These are phyloP conservation scores for Eulacestoma nigropectus DNA, from an alignment of 2,113 vertebrate genomes.

Conservation along the genomic window DNA sequence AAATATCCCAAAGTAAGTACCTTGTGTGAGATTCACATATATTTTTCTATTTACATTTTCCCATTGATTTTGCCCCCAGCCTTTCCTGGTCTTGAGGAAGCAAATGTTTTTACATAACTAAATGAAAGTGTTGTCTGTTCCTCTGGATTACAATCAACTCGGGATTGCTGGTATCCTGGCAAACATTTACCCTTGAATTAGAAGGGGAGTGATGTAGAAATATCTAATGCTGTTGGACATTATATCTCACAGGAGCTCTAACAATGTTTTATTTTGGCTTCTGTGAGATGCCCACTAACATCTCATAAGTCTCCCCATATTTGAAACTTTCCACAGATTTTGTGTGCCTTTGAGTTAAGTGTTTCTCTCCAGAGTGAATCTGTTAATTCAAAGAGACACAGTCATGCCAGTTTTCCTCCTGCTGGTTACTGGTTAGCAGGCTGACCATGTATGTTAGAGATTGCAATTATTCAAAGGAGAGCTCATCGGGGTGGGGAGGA, in stretches of 20 bases:
- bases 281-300: background rate
- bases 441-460: accelerated
- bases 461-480: background rate
- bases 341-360: background rate
- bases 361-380: background rate
- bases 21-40: background rate
- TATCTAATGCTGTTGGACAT: background rate
- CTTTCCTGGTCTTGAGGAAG: background rate
- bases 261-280: background rate
- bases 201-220: background rate
- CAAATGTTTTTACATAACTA: background rate
- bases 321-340: background rate
- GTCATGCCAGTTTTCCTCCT: background rate
- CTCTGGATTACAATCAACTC: background rate
- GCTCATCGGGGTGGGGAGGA: background rate
- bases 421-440: background rate
- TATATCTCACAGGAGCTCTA: background rate
- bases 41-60: background rate
- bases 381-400: background rate
- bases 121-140: background rate
- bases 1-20: background rate
- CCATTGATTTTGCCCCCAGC: background rate
- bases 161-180: background rate
- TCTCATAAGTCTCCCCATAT: background rate
- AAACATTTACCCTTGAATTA: background rate